Percentiles rank a stretch among this genome's conserved stretches.
phyloP scores from a whole-genome alignment of 1,140 invertebrate species.

The Drosophila triauraria region DNA sequence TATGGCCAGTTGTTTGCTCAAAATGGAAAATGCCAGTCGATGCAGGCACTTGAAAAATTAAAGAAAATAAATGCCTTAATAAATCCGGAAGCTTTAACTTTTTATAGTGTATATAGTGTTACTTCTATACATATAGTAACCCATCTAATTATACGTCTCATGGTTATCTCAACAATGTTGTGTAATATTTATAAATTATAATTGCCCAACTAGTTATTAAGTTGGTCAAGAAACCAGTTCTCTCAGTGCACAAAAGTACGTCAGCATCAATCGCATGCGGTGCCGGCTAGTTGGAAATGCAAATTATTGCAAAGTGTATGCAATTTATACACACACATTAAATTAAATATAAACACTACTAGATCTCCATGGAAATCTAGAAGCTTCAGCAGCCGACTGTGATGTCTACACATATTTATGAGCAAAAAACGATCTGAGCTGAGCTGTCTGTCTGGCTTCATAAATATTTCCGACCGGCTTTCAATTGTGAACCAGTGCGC shows the following conservation, averaged over 20 bases:
- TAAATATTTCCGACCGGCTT: constrained; percentile 17
- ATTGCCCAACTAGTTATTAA: too few species aligned
- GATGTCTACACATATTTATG: constrained; percentile 26
- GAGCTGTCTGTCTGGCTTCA: constrained; percentile 10
- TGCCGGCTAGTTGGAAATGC: constrained; percentile 42
- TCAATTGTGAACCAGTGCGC: constrained; percentile 39
- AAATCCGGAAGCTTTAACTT: too few species aligned
- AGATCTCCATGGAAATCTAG: constrained; percentile 42
- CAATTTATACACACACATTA: constrained; percentile 61
- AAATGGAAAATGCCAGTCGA: constrained; percentile 11
- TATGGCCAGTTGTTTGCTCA: constrained; percentile 9
- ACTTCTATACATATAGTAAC: too few species aligned
- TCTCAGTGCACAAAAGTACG: too few species aligned
- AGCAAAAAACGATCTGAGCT: constrained; percentile 10
- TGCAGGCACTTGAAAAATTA: neutral
- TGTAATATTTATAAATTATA: too few species aligned
- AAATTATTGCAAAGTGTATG: constrained; percentile 66
- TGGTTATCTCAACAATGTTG: too few species aligned
- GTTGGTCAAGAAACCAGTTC: too few species aligned
- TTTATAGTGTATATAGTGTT: too few species aligned
- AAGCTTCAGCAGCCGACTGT: constrained; percentile 27
- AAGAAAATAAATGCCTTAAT: neutral
- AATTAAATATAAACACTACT: constrained; percentile 46
- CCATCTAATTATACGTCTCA: too few species aligned
- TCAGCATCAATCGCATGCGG: constrained; percentile 28